phyloP scores from a whole-genome alignment of 2,113 vertebrate species.

The Hydrochoerus hydrochaeris region DNA sequence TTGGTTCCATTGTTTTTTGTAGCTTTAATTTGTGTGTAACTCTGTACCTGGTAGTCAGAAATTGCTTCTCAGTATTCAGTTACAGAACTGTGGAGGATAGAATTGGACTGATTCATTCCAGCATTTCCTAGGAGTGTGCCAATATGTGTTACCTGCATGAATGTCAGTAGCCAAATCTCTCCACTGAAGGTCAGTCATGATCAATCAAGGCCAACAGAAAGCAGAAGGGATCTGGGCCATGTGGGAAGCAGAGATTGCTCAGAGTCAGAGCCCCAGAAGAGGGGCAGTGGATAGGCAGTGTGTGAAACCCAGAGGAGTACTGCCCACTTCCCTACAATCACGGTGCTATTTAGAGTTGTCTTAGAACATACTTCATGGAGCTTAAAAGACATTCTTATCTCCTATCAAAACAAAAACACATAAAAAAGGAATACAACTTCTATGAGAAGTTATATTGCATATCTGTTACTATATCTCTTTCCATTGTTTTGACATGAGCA shows the following conservation, averaged over 20 bases:
- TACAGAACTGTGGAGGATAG: background rate
- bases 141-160: background rate
- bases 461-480: background rate
- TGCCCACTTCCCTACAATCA: background rate
- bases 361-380: background rate
- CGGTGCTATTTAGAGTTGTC: background rate
- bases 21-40: background rate
- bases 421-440: background rate
- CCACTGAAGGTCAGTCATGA: background rate
- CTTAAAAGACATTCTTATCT: background rate
- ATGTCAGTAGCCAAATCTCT: background rate
- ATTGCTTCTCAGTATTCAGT: background rate
- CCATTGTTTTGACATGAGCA: background rate
- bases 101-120: background rate
- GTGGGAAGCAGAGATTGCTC: background rate
- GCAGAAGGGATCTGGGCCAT: background rate
- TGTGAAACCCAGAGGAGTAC: background rate
- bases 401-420: constrained; percentile 8
- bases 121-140: background rate
- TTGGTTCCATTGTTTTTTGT: background rate
- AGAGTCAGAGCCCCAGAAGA: background rate
- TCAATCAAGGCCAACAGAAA: background rate
- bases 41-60: background rate
- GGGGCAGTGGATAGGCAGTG: background rate
- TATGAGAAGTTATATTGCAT: background rate